Conservation (phyloP, 23 tunicate genomes). For the Halocynthia roretzi region DNA sequence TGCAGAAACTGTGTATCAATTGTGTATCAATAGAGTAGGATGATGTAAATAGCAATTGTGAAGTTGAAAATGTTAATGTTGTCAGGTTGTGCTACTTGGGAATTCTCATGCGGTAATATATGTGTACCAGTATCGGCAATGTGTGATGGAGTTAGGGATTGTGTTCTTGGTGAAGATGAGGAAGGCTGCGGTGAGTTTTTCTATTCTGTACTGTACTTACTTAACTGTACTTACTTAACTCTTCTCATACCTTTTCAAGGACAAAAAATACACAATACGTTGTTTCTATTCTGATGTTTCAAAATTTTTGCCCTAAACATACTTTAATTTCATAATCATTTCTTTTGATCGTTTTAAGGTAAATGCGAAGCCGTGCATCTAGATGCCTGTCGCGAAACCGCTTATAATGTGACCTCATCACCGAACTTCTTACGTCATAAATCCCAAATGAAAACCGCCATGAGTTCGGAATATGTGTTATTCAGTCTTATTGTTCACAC, state of each 20-base stretch:
- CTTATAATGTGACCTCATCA: constrained; percentile 36
- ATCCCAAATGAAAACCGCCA: constrained; percentile 33
- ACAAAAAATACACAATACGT: too few species aligned
- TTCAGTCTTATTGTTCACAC: constrained; percentile 41
- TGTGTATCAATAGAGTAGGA: neutral
- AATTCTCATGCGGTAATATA: constrained; percentile 26
- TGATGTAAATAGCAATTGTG: neutral
- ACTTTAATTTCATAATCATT: neutral
- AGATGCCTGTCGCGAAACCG: constrained; percentile 30
- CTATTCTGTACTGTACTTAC: too few species aligned
- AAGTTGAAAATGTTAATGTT: neutral
- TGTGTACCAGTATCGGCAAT: constrained; percentile 55
- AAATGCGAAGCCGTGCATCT: constrained; percentile 36
- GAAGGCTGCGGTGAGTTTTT: constrained; percentile 34
- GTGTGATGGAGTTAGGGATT: constrained; percentile 62
- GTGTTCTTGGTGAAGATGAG: constrained; percentile 44
- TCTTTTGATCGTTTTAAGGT: constrained; percentile 19
- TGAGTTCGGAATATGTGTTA: constrained; percentile 44
- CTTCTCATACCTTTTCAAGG: too few species aligned
- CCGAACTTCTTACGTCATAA: constrained; percentile 72
- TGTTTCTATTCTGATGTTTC: neutral
- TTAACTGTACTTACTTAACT: too few species aligned
- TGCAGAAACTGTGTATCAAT: neutral
- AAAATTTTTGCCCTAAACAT: neutral
- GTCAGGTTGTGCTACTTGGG: constrained; percentile 47